Percentiles rank a stretch among this genome's conserved stretches.
These are phyloP conservation scores for Formicarius rufipectus DNA, from an alignment of 2,113 vertebrate species.

Conservation along the genomic window DNA sequence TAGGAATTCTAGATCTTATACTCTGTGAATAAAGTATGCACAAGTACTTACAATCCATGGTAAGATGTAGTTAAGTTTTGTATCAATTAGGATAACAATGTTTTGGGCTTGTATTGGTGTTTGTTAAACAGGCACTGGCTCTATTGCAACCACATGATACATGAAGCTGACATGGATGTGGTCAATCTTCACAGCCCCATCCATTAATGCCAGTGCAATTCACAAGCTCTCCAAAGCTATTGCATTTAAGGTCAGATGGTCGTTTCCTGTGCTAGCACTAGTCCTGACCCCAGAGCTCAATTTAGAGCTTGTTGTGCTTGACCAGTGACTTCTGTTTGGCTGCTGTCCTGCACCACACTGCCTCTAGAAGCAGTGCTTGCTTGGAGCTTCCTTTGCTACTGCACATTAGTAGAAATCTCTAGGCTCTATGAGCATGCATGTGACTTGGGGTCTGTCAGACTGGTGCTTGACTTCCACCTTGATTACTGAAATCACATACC, in stretches of 20 bases:
- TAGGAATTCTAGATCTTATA: constrained; percentile 65
- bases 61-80: constrained; percentile 65
- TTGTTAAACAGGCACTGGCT: constrained; percentile 9
- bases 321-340: rapidly evolving
- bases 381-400: neutral
- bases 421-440: neutral
- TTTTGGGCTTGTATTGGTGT: constrained; percentile 42
- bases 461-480: neutral
- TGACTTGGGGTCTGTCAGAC: neutral
- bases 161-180: neutral
- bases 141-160: neutral
- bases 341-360: rapidly evolving
- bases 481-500: neutral
- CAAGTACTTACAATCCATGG: constrained; percentile 52
- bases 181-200: rapidly evolving
- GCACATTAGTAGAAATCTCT: neutral
- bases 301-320: neutral
- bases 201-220: rapidly evolving
- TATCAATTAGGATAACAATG: constrained; percentile 45
- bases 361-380: neutral
- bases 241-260: neutral
- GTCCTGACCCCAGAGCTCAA: neutral
- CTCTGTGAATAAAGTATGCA: constrained; percentile 63
- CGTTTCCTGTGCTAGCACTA: neutral
- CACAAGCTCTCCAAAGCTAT: neutral